Conservation (phyloP, 1,140 invertebrate species). For the Dendroctonus valens region DNA sequence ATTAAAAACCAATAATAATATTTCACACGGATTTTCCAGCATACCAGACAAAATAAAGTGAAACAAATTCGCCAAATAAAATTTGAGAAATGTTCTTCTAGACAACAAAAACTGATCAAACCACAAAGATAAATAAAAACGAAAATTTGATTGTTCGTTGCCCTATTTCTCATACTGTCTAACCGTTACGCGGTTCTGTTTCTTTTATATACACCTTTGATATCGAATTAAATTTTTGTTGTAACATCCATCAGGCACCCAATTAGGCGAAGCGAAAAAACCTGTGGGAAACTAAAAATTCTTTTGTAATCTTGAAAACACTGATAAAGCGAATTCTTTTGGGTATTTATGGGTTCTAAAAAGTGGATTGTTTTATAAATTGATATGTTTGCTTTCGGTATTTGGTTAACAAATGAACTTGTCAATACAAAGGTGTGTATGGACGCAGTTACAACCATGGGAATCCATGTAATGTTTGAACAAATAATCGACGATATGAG, state of each 20-base stretch:
- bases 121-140: conserved; percentile 10
- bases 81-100: conserved; percentile 3
- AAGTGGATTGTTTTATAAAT: conserved; percentile 32
- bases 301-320: conserved; percentile 22
- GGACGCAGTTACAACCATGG: conserved; percentile 26
- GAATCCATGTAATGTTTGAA: conserved; percentile 30
- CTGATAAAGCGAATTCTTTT: conserved; percentile 29
- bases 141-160: conserved; percentile 13
- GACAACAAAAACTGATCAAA: conserved; percentile 12
- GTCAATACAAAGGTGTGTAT: conserved; percentile 29
- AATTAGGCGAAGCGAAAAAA: conserved; percentile 7
- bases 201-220: background rate
- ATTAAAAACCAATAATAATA: background rate
- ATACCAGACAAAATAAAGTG: conserved; percentile 13
- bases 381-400: conserved; percentile 27
- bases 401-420: conserved; percentile 32
- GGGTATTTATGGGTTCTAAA: conserved; percentile 27
- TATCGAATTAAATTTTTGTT: too few relatives aligned
- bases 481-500: conserved; percentile 18
- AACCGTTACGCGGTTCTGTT: too few relatives aligned
- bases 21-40: background rate
- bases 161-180: conserved; percentile 13
- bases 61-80: conserved; percentile 18
- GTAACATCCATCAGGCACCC: background rate
- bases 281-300: conserved; percentile 23